Percentiles rank a stretch among this genome's conserved stretches.
phyloP scores from a whole-genome alignment of 2,888 invertebrate species.

The Eurois occulta region DNA sequence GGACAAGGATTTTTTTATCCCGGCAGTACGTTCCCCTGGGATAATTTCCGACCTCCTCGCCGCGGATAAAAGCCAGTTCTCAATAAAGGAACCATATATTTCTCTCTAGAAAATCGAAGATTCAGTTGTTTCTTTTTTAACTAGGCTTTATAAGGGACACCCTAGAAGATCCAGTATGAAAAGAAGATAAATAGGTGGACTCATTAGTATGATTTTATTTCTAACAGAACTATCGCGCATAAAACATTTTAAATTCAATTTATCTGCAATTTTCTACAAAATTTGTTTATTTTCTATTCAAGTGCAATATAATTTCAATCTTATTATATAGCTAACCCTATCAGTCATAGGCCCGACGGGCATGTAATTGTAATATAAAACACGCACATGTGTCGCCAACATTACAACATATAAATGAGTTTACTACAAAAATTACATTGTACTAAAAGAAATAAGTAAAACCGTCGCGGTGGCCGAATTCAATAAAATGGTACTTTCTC shows the following conservation, averaged over 20 bases:
- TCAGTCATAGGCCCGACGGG: background rate
- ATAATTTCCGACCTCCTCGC: background rate
- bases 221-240: background rate
- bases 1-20: background rate
- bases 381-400: slow-evolving; percentile 24
- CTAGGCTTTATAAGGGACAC: background rate
- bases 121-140: background rate
- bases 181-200: no score
- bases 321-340: background rate
- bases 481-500: background rate
- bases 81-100: background rate
- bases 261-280: background rate
- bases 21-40: background rate
- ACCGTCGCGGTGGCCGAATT: background rate
- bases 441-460: slow-evolving; percentile 1
- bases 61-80: background rate
- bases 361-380: slow-evolving; percentile 10
- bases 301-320: background rate
- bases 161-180: no score
- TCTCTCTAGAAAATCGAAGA: background rate
- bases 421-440: slow-evolving; percentile 3
- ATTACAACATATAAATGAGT: slow-evolving; percentile 4
- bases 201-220: no score
- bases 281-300: background rate
- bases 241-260: background rate